A percentile compares a stretch with the other conserved stretches of the same genome.
Evolutionary conservation across 2,797 vertebrate genomes (phyloP).

Genomic region (Sebastes cheni): DNA sequence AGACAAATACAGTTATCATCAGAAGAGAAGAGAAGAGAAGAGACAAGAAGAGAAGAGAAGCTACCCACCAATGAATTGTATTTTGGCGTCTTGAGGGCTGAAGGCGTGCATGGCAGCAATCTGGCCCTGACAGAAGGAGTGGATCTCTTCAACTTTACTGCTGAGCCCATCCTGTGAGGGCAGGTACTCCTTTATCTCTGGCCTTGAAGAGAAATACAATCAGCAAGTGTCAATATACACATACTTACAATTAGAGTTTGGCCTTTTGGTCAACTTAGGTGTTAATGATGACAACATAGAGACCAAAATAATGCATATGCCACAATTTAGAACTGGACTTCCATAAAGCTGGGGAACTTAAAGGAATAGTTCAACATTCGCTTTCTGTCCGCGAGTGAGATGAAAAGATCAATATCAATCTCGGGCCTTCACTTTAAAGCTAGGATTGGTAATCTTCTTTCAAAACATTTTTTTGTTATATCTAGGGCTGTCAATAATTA

Average conservation of each 20-base stretch:
- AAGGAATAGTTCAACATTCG: not conserved
- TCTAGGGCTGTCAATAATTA: too few species aligned
- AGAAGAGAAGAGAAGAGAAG: not conserved
- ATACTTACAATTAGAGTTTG: not conserved
- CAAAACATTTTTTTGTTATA: too few species aligned
- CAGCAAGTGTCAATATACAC: not conserved
- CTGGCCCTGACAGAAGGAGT: slow-evolving; percentile 50
- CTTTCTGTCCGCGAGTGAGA: too few species aligned
- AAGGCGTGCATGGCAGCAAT: slow-evolving; percentile 53
- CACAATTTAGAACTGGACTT: not conserved
- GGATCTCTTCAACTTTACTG: slow-evolving; percentile 60
- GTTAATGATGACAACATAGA: too few species aligned
- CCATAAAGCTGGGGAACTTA: not conserved
- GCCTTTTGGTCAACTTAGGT: not conserved
- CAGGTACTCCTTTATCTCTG: slow-evolving; percentile 73
- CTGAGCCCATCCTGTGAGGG: slow-evolving; percentile 52
- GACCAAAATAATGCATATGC: not conserved
- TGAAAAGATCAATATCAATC: too few species aligned
- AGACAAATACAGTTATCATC: not conserved
- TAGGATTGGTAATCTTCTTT: too few species aligned
- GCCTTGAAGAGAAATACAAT: slow-evolving; percentile 47
- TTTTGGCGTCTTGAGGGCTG: slow-evolving; percentile 74
- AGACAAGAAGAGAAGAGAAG: not conserved
- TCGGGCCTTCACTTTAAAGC: too few species aligned
- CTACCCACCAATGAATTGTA: slow-evolving; percentile 75